A percentile compares a stretch with the other conserved stretches of the same genome.
phyloP scores from a whole-genome alignment of 2,797 vertebrate genomes.

The Erithacus rubecula region DNA sequence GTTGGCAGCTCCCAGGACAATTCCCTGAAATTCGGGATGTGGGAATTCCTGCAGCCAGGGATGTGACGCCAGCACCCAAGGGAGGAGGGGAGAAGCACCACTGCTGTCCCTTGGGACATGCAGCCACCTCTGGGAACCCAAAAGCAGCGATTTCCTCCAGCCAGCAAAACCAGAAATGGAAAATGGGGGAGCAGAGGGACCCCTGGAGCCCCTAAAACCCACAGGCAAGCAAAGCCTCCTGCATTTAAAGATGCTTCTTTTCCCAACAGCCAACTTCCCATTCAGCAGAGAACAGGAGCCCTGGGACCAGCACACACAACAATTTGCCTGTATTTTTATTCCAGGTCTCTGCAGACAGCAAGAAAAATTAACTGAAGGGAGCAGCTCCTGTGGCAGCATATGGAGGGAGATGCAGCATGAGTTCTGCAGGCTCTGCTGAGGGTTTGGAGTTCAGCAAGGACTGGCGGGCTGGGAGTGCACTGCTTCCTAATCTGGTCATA shows the following conservation, averaged over 20 bases:
- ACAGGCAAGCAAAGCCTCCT: neutral
- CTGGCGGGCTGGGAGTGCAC: neutral
- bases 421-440: neutral
- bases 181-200: fast-evolving
- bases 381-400: slow-evolving; percentile 16
- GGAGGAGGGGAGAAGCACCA: neutral
- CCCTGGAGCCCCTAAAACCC: neutral
- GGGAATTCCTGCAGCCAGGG: neutral
- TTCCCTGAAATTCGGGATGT: neutral
- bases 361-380: slow-evolving; percentile 51
- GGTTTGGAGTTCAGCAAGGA: slow-evolving; percentile 12
- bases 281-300: neutral
- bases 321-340: slow-evolving; percentile 38
- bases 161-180: neutral
- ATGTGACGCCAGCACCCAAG: fast-evolving
- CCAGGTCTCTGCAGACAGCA: slow-evolving; percentile 19
- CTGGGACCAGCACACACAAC: neutral
- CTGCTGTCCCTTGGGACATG: fast-evolving
- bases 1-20: neutral
- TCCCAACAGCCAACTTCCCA: neutral
- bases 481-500: slow-evolving; percentile 7
- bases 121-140: neutral
- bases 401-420: slow-evolving; percentile 12
- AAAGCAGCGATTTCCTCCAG: fast-evolving
- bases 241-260: neutral